phyloP scores from a whole-genome alignment of 2,888 invertebrate genomes.

The Lottia scabra region DNA sequence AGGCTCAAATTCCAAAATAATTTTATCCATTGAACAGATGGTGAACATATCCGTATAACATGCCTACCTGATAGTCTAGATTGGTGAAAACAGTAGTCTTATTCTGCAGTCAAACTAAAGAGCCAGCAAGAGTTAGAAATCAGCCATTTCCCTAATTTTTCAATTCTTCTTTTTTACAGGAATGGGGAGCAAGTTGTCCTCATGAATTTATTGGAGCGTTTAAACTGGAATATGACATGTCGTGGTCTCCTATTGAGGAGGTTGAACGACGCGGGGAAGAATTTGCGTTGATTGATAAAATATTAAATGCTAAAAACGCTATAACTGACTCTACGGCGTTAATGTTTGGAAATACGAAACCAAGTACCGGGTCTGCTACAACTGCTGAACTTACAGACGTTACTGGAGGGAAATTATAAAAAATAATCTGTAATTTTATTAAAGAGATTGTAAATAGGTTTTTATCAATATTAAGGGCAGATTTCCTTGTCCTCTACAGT shows the following conservation, averaged over 20 bases:
- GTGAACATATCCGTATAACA: too few species aligned
- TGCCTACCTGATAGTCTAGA: too few species aligned
- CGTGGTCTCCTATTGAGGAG: conserved; percentile 77
- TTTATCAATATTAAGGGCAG: too few species aligned
- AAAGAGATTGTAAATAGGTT: too few species aligned
- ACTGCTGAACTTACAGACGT: not conserved
- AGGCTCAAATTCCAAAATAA: too few species aligned
- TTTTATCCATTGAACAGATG: too few species aligned
- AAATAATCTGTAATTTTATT: too few species aligned
- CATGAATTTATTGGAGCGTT: conserved; percentile 78
- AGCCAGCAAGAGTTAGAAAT: too few species aligned
- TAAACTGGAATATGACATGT: conserved; percentile 78
- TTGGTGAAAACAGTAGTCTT: too few species aligned
- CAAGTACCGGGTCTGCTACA: not conserved
- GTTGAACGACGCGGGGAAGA: conserved; percentile 49
- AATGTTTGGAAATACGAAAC: conserved; percentile 36
- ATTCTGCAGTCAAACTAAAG: too few species aligned
- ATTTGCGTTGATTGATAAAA: conserved; percentile 58
- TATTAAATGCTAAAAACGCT: conserved; percentile 58
- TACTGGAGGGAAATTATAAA: not conserved
- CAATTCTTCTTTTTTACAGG: conserved; percentile 70
- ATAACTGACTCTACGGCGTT: conserved; percentile 42
- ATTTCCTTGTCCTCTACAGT: too few species aligned
- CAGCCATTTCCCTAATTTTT: too few species aligned
- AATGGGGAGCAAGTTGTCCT: conserved; percentile 77